These are phyloP conservation scores for Pentalonia nigronervosa DNA, from an alignment of 1,140 invertebrate genomes.

Conservation along the genomic window DNA sequence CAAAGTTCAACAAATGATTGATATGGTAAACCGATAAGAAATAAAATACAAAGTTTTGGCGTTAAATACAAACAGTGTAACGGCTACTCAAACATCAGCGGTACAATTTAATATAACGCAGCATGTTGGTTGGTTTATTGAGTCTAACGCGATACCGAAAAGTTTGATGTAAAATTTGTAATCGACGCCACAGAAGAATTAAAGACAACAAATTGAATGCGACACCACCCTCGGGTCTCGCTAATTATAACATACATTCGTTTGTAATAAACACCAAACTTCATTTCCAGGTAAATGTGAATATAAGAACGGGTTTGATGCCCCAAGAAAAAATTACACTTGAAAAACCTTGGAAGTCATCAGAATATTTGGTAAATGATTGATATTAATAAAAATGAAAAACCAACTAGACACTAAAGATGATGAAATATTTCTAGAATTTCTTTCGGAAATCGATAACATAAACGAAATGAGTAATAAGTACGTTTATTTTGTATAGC, in stretches of 20 bases:
- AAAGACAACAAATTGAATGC: neutral
- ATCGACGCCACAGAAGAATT: neutral
- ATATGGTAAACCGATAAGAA: neutral
- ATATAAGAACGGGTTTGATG: neutral
- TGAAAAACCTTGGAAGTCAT: neutral
- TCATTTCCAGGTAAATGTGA: neutral
- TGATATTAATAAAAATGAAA: neutral
- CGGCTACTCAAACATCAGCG: neutral
- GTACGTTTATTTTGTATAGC: neutral
- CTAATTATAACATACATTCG: neutral
- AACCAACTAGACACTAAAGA: neutral
- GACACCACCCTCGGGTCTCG: neutral
- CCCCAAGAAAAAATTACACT: neutral
- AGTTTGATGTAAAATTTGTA: neutral
- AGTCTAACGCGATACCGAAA: neutral
- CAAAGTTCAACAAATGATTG: slow-evolving; percentile 1
- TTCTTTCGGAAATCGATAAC: neutral
- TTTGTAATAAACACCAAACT: neutral
- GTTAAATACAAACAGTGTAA: neutral
- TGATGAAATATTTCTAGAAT: neutral
- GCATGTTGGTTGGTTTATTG: neutral
- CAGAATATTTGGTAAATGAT: neutral
- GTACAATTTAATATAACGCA: neutral
- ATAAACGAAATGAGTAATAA: neutral
- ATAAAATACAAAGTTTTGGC: neutral